Percentiles rank a stretch among this genome's conserved stretches.
Conservation (phyloP, 2,113 vertebrate genomes). For the Plestiodon gilberti region DNA sequence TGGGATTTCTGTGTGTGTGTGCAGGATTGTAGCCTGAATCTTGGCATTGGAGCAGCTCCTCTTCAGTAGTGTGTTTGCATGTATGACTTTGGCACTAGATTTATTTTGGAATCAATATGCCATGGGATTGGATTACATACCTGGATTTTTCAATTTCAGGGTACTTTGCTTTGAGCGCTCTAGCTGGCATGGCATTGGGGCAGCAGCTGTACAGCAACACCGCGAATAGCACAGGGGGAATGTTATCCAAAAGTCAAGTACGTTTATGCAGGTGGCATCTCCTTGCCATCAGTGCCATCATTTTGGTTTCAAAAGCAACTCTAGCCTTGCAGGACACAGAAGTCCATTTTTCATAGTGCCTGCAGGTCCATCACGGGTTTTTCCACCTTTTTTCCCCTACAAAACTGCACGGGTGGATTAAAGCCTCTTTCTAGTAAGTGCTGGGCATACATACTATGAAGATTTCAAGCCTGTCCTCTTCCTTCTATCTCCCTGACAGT, state of each 20-base stretch:
- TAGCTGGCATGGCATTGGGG: too few species aligned
- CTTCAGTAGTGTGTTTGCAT: background rate
- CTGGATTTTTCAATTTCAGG: background rate
- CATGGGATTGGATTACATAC: too few species aligned
- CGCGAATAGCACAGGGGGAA: too few species aligned
- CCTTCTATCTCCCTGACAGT: background rate
- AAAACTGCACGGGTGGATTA: background rate
- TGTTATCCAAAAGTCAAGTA: too few species aligned
- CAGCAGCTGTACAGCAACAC: too few species aligned
- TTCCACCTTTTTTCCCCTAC: background rate
- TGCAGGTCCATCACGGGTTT: background rate
- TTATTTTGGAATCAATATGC: background rate
- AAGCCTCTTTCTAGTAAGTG: background rate
- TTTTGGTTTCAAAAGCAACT: slow-evolving; percentile 29
- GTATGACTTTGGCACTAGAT: too few species aligned
- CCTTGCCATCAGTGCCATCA: background rate
- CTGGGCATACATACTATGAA: background rate
- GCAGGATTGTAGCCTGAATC: background rate
- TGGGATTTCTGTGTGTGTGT: background rate
- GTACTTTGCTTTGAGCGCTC: too few species aligned
- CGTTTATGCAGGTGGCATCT: background rate
- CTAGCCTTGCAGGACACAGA: slow-evolving; percentile 19
- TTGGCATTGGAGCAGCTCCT: background rate
- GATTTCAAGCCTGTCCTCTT: slow-evolving; percentile 4
- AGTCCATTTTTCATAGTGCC: background rate